Base-by-base conservation (phyloP, 2,888 invertebrate genomes). In the Tetranychus truncatus region DNA sequence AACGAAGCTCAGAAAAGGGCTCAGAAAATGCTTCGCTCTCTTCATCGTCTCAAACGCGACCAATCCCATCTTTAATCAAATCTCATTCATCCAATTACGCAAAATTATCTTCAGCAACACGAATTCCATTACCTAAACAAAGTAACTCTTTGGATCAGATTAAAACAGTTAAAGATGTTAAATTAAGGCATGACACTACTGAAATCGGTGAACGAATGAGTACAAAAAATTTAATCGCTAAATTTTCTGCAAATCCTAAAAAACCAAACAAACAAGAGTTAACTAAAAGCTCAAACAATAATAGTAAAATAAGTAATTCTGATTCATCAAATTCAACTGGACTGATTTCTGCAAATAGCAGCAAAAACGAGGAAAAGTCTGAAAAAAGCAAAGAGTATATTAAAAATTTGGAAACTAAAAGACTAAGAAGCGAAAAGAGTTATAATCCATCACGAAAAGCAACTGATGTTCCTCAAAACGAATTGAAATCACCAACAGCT, bases 131-230 rank as follows among this genome's bases (percentile, higher is more conserved):
- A 45, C 72, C 72, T n/a, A 72, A 72, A 45, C 45, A 34, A n/a
- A 72, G 72, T 72, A 34, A n/a, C 11, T 72, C 72, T 15, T 72
- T 72, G 21, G 72, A 72, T 45, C 21, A 18, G n/a, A 72, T 72
- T 6, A 72, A 72, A 72, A 34, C 9, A 15, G 34, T 11, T 24
- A 34, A 45, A 15, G 9, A 55, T 55, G 55, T 55, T 55, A 55
- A 55, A 55, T 55, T 55, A 55, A 9, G 55, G 9, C 15, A 15
- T 55, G 15, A 55, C 15, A 15, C 55, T 0, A 55, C 55, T 15
- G 15, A 34, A 34, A 34, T 34, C 5, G 34, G 34, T 34, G 34
- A 34, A 34, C 34, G 34, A 4, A 34, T 34, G 34, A 34, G 34
- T 34, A 34, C 34, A 5, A 34, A 34, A 34, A 34, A 34, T 34